Evolutionary conservation across 2,888 invertebrate genomes (phyloP), one percentile per base, ranked within the genome.

Genomic region (Acronicta aceris): DNA sequence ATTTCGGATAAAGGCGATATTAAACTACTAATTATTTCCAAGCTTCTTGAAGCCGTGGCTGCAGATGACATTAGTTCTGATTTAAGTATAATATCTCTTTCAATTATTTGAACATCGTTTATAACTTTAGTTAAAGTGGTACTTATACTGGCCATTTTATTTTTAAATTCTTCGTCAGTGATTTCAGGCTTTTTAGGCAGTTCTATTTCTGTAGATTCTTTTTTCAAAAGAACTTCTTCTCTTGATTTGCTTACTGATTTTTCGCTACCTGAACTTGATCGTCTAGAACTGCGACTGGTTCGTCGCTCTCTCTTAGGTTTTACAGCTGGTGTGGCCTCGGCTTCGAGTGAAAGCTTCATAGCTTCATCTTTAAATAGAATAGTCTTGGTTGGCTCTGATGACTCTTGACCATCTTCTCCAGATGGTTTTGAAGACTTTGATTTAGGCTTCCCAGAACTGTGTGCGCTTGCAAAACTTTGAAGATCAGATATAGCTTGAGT

Each of bases 391-490:
- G 87, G 65, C 53, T 89, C 93, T 71, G 77, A 91, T 71, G 79
- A 90, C 77, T 83, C 89, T 67, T 79, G 91, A 63, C 79, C 86
- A 43, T 90, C 91, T 71, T 90, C 88, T 13, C 74, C 80, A 5
- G 88, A 89, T 16, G 84, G 87, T 63, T 89, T 92, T 0, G 83
- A 85, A 33, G 86, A 84, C 81, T 91, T 89, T 8, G 87, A 82
- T 81, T 93, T 89, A 48, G 84, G 81, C 81, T 94, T 95, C 16
- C 91, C 94, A 12, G 95, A 96, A 85, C 96, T 95, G 69, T 95
- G 94, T 0, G 96, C 96, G 82, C 96, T 96, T 27, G 96, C 96
- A 88, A 95, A 97, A 63, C 96, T 96, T 77, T 96, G 96, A 64
- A 96, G 87, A 64, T 96, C 96, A 10, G 94, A 92, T 50, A 90